Evolutionary conservation across 2,113 vertebrate genomes (phyloP), one percentile per base, ranked within the genome.

Genomic region (Aythya baeri): DNA sequence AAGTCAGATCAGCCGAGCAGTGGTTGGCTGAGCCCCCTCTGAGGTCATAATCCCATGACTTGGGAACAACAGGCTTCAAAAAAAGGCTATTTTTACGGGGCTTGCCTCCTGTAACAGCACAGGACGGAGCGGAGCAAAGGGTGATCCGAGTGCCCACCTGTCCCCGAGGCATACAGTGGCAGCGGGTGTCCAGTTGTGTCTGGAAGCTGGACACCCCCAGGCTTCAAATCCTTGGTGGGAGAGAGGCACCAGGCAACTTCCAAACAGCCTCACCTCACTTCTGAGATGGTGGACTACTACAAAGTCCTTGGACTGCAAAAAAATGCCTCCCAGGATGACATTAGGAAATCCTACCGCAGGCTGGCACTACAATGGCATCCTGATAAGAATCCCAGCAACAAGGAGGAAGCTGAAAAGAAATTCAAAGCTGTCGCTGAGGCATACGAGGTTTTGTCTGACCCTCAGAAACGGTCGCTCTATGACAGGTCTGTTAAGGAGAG

Each of bases 361-460:
- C 97, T 99, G 26, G 99, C 99, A 2, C 70, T 99, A 71, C 98
- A 99, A 94, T 99, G 98, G 95, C 99, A 99, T 93, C 99, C 99
- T 0, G 99, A 99, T 97, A 99, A 99, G 97, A 99, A 99, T 90
- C 98, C 98, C 1, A 95, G 83, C 34, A 98, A 98, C 90, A 98
- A 98, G 46, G 98, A 99, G 27, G 98, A 98, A 96, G 99, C 97
- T 4, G 97, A 98, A 87, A 97, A 97, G 91, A 97, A 92, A 83
- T 98, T 98, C 88, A 98, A 97, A 94, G 97, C 93, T 68, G 83
- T 98, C 2, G 83, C 91, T 5, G 97, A 98, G 91, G 98, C 98
- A 32, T 98, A 98, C 0, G 38, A 96, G 59, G 92, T 92, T 55
- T 92, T 98, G 79, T 98, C 97, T 0, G 86, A 98, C 68, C 57